phyloP scores from a whole-genome alignment of 1,140 invertebrate genomes.

The Stenopsyche tienmushanensis region DNA sequence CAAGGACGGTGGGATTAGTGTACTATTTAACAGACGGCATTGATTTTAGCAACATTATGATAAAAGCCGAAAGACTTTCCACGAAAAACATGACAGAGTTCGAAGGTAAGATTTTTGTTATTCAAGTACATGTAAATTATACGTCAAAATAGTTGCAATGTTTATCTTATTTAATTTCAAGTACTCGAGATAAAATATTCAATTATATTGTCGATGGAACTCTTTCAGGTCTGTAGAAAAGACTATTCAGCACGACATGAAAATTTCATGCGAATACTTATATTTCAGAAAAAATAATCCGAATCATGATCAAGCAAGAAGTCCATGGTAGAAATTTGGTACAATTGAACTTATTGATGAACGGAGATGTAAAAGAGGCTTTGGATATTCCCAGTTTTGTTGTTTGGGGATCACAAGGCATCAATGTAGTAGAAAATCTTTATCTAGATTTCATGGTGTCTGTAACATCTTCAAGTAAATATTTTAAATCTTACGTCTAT shows the following conservation, averaged over 20 bases:
- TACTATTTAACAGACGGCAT: conserved; percentile 60
- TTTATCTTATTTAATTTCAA: neutral
- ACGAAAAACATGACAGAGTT: neutral
- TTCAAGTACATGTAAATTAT: neutral
- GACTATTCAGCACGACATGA: too few species aligned
- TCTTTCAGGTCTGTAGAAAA: too few species aligned
- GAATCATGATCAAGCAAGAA: conserved; percentile 27
- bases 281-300: conserved; percentile 27
- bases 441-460: conserved; percentile 82
- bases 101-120: conserved; percentile 1
- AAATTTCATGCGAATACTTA: too few species aligned
- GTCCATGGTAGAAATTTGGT: conserved; percentile 39
- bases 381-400: conserved; percentile 63
- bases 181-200: neutral
- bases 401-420: conserved; percentile 62
- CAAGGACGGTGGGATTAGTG: conserved; percentile 61
- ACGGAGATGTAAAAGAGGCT: conserved; percentile 64
- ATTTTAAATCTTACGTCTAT: too few species aligned
- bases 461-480: conserved; percentile 65
- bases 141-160: neutral
- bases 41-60: conserved; percentile 75
- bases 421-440: conserved; percentile 64
- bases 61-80: conserved; percentile 1
- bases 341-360: conserved; percentile 65
- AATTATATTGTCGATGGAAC: neutral